Base-by-base conservation (phyloP, 2,113 vertebrate genomes). In the Lagenorhynchus albirostris region DNA sequence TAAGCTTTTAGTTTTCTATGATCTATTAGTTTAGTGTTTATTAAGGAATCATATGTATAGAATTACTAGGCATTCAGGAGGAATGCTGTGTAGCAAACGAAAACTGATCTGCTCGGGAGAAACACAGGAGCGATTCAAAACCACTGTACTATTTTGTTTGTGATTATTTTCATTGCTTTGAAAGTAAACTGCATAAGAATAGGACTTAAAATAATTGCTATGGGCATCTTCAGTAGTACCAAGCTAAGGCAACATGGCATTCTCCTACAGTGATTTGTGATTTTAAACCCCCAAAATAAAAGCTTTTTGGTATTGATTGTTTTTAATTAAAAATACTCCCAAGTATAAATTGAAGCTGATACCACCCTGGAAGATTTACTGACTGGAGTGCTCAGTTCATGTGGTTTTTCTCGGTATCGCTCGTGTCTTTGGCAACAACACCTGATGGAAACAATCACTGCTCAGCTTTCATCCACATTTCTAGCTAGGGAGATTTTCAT, bases 1-100 rank as follows among this genome's bases (percentile, higher is more conserved):
- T 97, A 98, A 98, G 98, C 98, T 98, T 98, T 99, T 99, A 98
- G 98, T 99, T 99, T 99, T 98, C 98, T 99, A 98, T 97, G 92
- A 98, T 98, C 98, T 98, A 97, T 98, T 98, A 98, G 97, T 97
- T 98, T 98, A 98, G 96, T 97, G 97, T 98, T 98, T 98, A 98
- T 98, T 98, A 98, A 98, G 98, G 96, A 98, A 98, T 97, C n/a
- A 98, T 98, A 97, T 98, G 98, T 98, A 98, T 97, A 99, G 98
- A 96, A 97, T 95, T 98, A 97, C 93, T 97, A 97, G 97, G 84
- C 92, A 96, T 98, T 98, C 96, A 95, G 84, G 60, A 94, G 77
- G 82, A 96, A 96, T 89, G 83, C 81, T 94, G 62, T 71, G 86
- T 50, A 91, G 93, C 93, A 97, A 96, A 98, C 60, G 58, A 73